A percentile compares a stretch with the other conserved stretches of the same genome.
Evolutionary conservation across 2,113 vertebrate species (phyloP).

Genomic region (Diadophis punctatus): DNA sequence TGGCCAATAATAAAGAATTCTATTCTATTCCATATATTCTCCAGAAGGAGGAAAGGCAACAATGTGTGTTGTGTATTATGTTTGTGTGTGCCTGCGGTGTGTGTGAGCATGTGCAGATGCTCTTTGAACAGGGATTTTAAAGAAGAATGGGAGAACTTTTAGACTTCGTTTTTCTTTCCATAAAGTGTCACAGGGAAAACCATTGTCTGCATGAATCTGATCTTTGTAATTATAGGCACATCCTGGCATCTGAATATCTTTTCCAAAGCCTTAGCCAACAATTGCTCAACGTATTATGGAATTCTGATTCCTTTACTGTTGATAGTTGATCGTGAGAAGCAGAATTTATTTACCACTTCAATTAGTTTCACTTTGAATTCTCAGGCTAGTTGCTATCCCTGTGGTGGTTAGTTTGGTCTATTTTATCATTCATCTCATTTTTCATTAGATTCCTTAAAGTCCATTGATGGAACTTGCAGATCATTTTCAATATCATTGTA

Average conservation of each 20-base stretch:
- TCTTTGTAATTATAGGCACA: neutral
- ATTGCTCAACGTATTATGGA: neutral
- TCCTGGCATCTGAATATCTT: neutral
- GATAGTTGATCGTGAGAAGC: neutral
- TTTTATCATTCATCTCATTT: neutral
- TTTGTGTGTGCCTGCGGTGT: neutral
- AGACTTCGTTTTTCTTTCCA: neutral
- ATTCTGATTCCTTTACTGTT: neutral
- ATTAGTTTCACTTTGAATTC: neutral
- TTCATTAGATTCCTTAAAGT: neutral
- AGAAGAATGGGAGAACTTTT: neutral
- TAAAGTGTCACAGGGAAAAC: neutral
- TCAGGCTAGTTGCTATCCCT: neutral
- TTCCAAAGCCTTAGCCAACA: neutral
- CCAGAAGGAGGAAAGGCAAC: neutral
- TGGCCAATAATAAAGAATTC: too few relatives aligned
- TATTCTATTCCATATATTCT: too few relatives aligned
- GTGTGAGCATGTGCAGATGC: neutral
- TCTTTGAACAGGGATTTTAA: neutral
- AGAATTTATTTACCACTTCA: neutral
- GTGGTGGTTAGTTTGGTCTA: neutral
- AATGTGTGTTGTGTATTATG: neutral
- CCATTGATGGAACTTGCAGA: neutral
- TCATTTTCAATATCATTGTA: neutral
- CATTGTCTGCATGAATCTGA: neutral